These are phyloP conservation scores for Callopanchax toddi DNA, from an alignment of 2,113 vertebrate species.

Conservation along the genomic window DNA sequence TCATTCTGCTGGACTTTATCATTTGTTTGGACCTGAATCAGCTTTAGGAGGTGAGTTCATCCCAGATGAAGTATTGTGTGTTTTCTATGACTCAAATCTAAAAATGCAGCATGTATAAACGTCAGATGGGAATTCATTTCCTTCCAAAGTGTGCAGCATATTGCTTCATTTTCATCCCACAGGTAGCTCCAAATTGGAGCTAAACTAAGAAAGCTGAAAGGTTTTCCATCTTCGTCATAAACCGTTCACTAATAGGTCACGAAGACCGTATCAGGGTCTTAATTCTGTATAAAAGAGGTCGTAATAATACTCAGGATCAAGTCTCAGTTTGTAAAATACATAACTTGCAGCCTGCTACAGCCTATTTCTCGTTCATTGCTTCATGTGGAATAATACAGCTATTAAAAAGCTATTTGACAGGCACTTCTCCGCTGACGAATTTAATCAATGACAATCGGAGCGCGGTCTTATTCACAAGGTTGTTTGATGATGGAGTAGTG, in stretches of 20 bases:
- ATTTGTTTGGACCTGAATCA: neutral
- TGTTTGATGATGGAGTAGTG: slow-evolving; percentile 16
- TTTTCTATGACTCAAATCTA: no score
- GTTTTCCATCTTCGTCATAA: no score
- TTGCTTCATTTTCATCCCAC: no score
- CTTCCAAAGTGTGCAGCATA: no score
- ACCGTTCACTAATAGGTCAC: no score
- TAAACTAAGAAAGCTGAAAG: no score
- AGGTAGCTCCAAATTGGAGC: no score
- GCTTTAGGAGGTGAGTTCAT: neutral
- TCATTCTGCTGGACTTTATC: neutral
- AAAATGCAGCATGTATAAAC: no score
- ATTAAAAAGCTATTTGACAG: slow-evolving; percentile 19
- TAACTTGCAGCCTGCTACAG: neutral
- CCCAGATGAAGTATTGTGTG: no score
- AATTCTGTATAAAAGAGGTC: no score
- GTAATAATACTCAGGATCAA: neutral
- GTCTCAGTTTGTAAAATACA: neutral
- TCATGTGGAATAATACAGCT: neutral
- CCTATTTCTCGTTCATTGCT: neutral
- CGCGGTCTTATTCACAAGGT: slow-evolving; percentile 6
- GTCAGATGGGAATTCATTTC: no score
- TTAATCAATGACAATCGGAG: neutral
- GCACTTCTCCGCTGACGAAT: slow-evolving; percentile 6
- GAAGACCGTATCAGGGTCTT: no score